Conservation (phyloP, 2,113 vertebrate genomes). For the Hippocampus zosterae region DNA sequence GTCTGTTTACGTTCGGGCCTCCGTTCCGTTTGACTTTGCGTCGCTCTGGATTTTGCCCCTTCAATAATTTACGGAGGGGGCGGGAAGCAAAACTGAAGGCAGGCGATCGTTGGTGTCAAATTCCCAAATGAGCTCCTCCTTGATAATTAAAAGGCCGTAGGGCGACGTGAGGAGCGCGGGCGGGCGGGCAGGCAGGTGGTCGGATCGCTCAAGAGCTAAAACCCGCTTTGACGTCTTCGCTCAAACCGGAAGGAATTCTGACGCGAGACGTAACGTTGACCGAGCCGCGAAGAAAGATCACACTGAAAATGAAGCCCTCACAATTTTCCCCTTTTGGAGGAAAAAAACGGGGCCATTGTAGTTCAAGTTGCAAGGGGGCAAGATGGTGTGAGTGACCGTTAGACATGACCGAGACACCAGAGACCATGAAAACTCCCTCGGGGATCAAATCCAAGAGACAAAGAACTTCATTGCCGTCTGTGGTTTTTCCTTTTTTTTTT, state of each 20-base stretch:
- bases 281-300: neutral
- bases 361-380: conserved; percentile 21
- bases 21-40: conserved; percentile 34
- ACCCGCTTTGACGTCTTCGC: neutral
- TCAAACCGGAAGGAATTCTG: neutral
- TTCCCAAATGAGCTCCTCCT: conserved; percentile 85
- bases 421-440: conserved; percentile 44
- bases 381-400: conserved; percentile 48
- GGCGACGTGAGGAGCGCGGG: conserved; percentile 56
- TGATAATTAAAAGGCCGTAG: conserved; percentile 75
- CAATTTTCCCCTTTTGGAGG: conserved; percentile 6
- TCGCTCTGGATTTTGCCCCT: conserved; percentile 75
- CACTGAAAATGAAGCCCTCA: conserved; percentile 1
- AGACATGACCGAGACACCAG: conserved; percentile 40
- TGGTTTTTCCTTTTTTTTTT: conserved; percentile 33
- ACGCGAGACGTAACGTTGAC: neutral
- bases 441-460: conserved; percentile 38
- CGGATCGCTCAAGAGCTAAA: conserved; percentile 11
- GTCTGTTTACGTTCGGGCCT: conserved; percentile 49
- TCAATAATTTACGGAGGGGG: conserved; percentile 85
- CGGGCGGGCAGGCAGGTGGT: conserved; percentile 15
- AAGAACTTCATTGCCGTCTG: conserved; percentile 47
- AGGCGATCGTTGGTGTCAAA: conserved; percentile 82
- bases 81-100: conserved; percentile 83
- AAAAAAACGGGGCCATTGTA: conserved; percentile 18